These are phyloP conservation scores for Mylabris sibirica DNA, from an alignment of 2,888 invertebrate species.

Conservation along the genomic window DNA sequence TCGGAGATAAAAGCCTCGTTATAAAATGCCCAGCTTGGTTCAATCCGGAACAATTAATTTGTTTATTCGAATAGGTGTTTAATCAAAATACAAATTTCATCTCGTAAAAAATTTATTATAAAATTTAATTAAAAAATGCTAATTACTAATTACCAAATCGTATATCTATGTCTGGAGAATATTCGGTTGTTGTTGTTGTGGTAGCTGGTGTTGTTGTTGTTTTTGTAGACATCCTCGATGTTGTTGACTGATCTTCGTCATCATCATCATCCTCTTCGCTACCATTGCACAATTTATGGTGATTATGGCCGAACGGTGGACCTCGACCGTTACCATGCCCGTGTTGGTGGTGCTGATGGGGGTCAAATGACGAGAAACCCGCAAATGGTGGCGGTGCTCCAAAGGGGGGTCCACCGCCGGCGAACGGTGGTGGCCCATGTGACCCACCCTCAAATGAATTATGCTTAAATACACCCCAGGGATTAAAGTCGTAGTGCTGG, in stretches of 20 bases:
- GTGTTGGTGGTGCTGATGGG: not conserved
- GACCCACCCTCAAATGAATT: not conserved
- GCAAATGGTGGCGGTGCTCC: not conserved
- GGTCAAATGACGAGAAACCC: constrained; percentile 10
- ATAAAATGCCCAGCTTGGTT: no score
- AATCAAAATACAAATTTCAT: not conserved
- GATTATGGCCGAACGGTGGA: constrained; percentile 11
- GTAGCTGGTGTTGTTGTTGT: constrained; percentile 14
- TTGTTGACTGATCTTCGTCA: not conserved
- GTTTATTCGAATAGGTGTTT: not conserved
- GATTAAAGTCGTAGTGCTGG: not conserved
- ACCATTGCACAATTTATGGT: constrained; percentile 3
- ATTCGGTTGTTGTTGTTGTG: constrained; percentile 18
- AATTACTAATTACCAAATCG: constrained; percentile 22
- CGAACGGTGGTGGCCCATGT: not conserved
- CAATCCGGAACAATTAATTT: not conserved
- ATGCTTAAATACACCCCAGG: not conserved
- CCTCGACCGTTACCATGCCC: not conserved
- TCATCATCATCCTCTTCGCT: constrained; percentile 6
- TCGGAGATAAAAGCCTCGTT: no score
- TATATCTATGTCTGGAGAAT: constrained; percentile 26
- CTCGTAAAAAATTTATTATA: constrained; percentile 13
- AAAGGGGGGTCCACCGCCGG: not conserved
- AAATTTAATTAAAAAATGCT: not conserved
- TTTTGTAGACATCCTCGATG: not conserved